phyloP scores from a whole-genome alignment of 2,113 vertebrate genomes.

The Tachuris rubrigastra region DNA sequence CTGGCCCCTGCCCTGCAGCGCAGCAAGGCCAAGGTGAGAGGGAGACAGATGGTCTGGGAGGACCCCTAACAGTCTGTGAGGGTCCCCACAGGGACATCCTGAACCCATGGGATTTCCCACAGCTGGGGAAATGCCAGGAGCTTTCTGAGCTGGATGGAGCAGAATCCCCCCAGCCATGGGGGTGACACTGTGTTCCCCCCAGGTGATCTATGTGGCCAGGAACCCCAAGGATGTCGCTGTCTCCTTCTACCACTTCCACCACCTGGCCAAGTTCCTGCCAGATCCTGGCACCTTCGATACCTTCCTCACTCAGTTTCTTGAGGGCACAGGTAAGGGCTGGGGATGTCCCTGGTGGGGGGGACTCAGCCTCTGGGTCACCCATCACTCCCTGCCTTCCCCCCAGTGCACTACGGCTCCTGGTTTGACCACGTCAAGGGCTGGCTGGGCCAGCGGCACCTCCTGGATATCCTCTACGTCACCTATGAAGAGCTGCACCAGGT shows the following conservation, averaged over 20 bases:
- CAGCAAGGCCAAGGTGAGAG: conserved; percentile 78
- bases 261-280: conserved; percentile 83
- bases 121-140: accelerated
- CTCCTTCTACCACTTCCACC: conserved; percentile 87
- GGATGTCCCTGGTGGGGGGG: accelerated
- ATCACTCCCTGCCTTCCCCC: accelerated
- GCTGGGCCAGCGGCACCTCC: conserved; percentile 68
- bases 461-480: conserved; percentile 76
- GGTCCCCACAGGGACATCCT: background rate
- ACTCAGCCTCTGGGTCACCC: accelerated
- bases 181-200: background rate
- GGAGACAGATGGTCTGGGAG: background rate
- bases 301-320: conserved; percentile 77
- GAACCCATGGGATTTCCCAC: accelerated
- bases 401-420: conserved; percentile 86
- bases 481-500: conserved; percentile 86
- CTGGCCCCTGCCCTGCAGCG: conserved; percentile 72
- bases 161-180: accelerated
- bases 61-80: background rate
- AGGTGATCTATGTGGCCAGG: conserved; percentile 86
- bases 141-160: accelerated
- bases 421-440: conserved; percentile 86
- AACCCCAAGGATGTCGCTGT: conserved; percentile 86
- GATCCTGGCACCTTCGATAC: conserved; percentile 70
- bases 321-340: conserved; percentile 73